Conservation (phyloP, 2,797 vertebrate genomes). For the Crypturellus tataupa region DNA sequence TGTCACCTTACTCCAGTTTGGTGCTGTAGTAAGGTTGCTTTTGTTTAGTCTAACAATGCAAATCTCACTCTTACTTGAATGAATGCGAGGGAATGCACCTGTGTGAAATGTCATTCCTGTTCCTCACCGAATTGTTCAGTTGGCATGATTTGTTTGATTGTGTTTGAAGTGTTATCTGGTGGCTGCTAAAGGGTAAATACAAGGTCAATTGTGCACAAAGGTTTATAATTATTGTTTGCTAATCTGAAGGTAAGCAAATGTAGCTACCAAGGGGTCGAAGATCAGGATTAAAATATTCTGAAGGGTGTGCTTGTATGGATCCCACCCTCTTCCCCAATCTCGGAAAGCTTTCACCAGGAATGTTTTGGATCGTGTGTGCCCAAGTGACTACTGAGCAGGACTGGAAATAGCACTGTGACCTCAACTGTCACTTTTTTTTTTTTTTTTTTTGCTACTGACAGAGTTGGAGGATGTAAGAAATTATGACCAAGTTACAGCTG, state of each 20-base stretch:
- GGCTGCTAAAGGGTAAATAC: background rate
- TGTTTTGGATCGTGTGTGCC: background rate
- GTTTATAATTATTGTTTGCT: slow-evolving; percentile 17
- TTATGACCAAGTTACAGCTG: background rate
- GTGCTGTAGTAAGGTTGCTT: background rate
- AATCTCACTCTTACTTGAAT: background rate
- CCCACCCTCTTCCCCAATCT: background rate
- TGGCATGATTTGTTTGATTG: background rate
- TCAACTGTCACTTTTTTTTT: background rate
- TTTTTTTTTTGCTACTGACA: background rate
- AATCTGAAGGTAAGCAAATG: slow-evolving; percentile 3
- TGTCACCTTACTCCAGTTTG: background rate
- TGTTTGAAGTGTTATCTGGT: background rate
- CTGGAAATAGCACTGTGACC: background rate
- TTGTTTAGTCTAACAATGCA: background rate
- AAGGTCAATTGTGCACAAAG: background rate
- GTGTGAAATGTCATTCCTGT: background rate
- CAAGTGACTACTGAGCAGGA: background rate
- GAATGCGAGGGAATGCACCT: background rate
- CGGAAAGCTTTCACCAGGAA: background rate
- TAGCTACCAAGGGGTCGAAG: background rate
- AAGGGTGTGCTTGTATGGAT: background rate
- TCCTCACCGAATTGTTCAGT: background rate
- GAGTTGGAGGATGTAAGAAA: background rate
- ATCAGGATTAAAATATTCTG: background rate